Percentiles rank a stretch among this genome's conserved stretches.
Evolutionary conservation across 2,888 invertebrate species (phyloP).

Genomic region (Mamestra brassicae): DNA sequence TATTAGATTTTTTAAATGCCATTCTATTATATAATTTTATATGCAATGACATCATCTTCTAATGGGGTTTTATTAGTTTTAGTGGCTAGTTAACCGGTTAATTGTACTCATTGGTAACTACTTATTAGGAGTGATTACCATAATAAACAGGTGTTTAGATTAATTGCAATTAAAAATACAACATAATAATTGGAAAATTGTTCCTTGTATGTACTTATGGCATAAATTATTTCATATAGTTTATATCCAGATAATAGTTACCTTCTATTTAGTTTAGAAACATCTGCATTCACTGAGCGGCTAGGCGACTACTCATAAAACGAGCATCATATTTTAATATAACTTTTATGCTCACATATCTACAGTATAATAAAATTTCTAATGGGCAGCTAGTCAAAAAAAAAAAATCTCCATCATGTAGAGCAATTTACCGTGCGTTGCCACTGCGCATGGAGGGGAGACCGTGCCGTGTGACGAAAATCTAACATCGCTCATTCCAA

Average conservation of each 20-base stretch:
- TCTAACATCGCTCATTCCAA: conserved; percentile 63
- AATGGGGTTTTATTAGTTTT: conserved; percentile 23
- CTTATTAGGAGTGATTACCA: conserved; percentile 12
- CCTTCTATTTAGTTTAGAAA: conserved; percentile 1
- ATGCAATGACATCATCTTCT: conserved; percentile 47
- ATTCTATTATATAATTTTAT: conserved; percentile 42
- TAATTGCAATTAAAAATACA: not conserved
- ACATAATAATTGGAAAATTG: not conserved
- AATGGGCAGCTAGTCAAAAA: conserved; percentile 60
- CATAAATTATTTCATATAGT: not conserved
- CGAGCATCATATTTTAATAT: conserved; percentile 22
- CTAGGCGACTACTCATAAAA: conserved; percentile 28
- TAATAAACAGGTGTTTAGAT: conserved; percentile 36
- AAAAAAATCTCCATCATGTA: conserved; percentile 60
- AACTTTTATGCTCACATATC: conserved; percentile 33
- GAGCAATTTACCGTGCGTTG: conserved; percentile 71
- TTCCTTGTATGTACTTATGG: not conserved
- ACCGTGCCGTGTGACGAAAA: conserved; percentile 77
- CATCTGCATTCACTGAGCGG: conserved; percentile 6
- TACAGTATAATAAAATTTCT: conserved; percentile 55
- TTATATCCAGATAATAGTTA: not conserved
- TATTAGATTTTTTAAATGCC: conserved; percentile 58
- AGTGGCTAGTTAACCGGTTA: conserved; percentile 16
- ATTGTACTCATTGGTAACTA: conserved; percentile 15
- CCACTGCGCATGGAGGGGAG: conserved; percentile 72